These are phyloP conservation scores for Euphonia xanthogaster DNA, from an alignment of 2,797 vertebrate genomes.

Conservation along the genomic window DNA sequence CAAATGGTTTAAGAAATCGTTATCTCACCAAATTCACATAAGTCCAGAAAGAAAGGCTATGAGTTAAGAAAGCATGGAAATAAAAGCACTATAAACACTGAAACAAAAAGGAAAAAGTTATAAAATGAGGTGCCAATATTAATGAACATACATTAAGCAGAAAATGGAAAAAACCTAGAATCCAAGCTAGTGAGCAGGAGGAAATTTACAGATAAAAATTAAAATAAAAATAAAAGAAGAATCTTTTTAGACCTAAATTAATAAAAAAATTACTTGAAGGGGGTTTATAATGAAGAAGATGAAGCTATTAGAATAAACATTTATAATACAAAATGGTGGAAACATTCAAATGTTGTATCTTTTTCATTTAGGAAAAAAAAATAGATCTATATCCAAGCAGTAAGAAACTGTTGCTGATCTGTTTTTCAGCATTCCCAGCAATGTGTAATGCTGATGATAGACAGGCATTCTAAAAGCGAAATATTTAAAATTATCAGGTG, in stretches of 20 bases:
- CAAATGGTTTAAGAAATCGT: neutral
- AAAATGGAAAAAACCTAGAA: neutral
- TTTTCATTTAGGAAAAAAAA: neutral
- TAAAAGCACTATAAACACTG: neutral
- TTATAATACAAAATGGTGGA: neutral
- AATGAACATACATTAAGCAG: neutral
- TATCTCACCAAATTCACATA: neutral
- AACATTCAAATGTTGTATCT: neutral
- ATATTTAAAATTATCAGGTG: neutral
- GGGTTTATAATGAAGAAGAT: neutral
- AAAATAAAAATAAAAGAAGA: neutral
- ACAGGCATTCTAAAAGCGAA: neutral
- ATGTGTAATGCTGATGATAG: neutral
- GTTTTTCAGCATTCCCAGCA: neutral
- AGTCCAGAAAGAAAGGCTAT: neutral
- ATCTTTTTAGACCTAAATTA: neutral
- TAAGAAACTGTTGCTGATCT: neutral
- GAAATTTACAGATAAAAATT: neutral
- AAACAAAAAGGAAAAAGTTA: neutral
- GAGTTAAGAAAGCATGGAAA: neutral
- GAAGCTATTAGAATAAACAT: neutral
- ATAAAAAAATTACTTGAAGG: neutral
- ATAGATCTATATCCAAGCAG: neutral
- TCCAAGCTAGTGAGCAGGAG: neutral
- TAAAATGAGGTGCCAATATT: neutral